Percentiles rank a stretch among this genome's conserved stretches.
phyloP scores from a whole-genome alignment of 2,113 vertebrate species.

The Hucho hucho region DNA sequence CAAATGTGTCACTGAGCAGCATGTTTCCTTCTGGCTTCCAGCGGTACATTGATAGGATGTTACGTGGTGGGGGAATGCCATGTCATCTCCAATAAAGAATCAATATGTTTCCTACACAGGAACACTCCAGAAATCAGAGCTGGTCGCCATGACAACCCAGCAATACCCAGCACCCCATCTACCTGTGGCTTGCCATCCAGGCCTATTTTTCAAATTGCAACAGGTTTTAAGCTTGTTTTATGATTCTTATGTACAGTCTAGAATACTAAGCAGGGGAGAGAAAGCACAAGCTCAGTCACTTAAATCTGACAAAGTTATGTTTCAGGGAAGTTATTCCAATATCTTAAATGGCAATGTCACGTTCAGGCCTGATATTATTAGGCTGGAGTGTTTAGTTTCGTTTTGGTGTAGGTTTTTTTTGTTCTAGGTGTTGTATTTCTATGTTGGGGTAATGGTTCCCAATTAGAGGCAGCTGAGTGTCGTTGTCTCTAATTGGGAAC shows the following conservation, averaged over 20 bases:
- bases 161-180: conserved; percentile 4
- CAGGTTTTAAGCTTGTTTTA: conserved; percentile 26
- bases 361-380: no score
- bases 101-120: conserved; percentile 27
- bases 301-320: conserved; percentile 5
- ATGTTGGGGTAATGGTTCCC: no score
- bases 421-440: no score
- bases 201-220: neutral
- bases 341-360: neutral
- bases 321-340: neutral
- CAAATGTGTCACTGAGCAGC: neutral
- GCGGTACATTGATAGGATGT: conserved; percentile 27
- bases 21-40: neutral
- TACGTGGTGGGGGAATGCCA: conserved; percentile 18
- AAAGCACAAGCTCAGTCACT: neutral
- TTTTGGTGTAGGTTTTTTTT: no score
- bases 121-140: conserved; percentile 7
- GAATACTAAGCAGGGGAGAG: conserved; percentile 7
- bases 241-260: conserved; percentile 1
- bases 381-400: no score
- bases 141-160: conserved; percentile 18
- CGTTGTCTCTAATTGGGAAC: no score
- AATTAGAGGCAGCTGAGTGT: no score
- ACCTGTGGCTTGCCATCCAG: neutral
- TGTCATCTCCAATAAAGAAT: conserved; percentile 43